Base-by-base conservation (phyloP, 2,888 invertebrate genomes). In the Laothoe populi region DNA sequence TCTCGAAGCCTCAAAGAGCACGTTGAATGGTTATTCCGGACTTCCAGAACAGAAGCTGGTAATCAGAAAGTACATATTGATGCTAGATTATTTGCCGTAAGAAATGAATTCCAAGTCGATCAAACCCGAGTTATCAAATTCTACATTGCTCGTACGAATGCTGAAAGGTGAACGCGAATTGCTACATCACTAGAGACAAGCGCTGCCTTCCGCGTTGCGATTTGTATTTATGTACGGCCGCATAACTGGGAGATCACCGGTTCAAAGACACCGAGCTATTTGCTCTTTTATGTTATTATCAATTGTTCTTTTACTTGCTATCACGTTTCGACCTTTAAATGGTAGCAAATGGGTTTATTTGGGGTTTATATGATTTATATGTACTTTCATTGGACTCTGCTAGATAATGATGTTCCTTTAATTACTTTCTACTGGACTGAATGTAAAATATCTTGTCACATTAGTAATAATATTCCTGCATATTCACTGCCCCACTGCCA, bases 241-340 rank as follows among this genome's bases (percentile, higher is more conserved):
- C 87, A 86, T 87, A 82, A 71, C 73, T 78, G 63, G 60, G 72
- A 75, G 81, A 79, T 74, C 81, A 84, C 77, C 84, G 74, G 65
- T 70, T 67, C 68, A 72, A 69, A 69, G 66, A 65, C 62, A 53
- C 38, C 46, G 38, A n/a, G 24, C 38, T 26, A 42, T 26, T 49
- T 40, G 42, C 23, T 24, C 10, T 40, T 16, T 60, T 61, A 26
- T 53, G 35, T 53, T 53, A 42, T 53, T 42, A 35, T 42, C 49
- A 42, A 60, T 40, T 48, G 16, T 38, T 40, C 24, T 23, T 60
- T 19, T 48, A n/a, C 23, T 23, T 13, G 13, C 46, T 48, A 11
- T 49, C 48, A 26, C 26, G 48, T 49, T 49, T 49, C 16, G 13
- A 4, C 7, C 48, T 24, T 49, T 26, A 49, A 49, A 26, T 49